Percentiles rank a stretch among this genome's conserved stretches.
Evolutionary conservation across 2,797 vertebrate species (phyloP).

Genomic region (Menidia menidia): DNA sequence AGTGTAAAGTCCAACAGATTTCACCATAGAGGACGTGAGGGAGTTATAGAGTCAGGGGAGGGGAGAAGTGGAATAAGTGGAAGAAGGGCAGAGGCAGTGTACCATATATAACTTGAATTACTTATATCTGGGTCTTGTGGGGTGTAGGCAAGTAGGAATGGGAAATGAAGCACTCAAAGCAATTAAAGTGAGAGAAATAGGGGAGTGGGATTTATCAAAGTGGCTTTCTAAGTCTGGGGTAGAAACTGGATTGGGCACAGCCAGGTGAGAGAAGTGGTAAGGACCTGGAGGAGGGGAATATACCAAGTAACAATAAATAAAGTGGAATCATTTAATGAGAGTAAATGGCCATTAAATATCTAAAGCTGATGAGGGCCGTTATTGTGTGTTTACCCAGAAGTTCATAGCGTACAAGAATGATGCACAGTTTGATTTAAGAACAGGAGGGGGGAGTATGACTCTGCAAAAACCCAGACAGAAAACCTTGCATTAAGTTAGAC

Average conservation of each 20-base stretch:
- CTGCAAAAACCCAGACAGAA: background rate
- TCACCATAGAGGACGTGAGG: slow-evolving; percentile 18
- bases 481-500: slow-evolving; percentile 7
- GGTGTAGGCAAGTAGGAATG: slow-evolving; percentile 22
- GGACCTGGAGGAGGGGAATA: slow-evolving; percentile 22
- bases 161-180: slow-evolving; percentile 56
- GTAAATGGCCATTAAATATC: slow-evolving; percentile 5
- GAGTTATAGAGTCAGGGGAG: slow-evolving; percentile 24
- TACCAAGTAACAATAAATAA: slow-evolving; percentile 23
- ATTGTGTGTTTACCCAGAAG: too few relatives aligned
- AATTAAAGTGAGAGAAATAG: slow-evolving; percentile 53
- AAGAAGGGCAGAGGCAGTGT: slow-evolving; percentile 1
- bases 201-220: slow-evolving; percentile 41
- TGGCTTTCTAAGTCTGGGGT: slow-evolving; percentile 27
- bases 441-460: background rate
- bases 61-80: slow-evolving; percentile 1
- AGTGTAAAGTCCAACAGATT: slow-evolving; percentile 33
- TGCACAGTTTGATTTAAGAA: background rate
- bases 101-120: background rate
- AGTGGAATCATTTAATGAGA: slow-evolving; percentile 34
- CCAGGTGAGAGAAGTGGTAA: slow-evolving; percentile 50
- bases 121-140: slow-evolving; percentile 17
- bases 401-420: too few relatives aligned
- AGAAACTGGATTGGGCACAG: slow-evolving; percentile 40
- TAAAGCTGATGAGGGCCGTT: too few relatives aligned